These are phyloP conservation scores for Echeneis naucrates DNA, from an alignment of 2,797 vertebrate genomes.

Conservation along the genomic window DNA sequence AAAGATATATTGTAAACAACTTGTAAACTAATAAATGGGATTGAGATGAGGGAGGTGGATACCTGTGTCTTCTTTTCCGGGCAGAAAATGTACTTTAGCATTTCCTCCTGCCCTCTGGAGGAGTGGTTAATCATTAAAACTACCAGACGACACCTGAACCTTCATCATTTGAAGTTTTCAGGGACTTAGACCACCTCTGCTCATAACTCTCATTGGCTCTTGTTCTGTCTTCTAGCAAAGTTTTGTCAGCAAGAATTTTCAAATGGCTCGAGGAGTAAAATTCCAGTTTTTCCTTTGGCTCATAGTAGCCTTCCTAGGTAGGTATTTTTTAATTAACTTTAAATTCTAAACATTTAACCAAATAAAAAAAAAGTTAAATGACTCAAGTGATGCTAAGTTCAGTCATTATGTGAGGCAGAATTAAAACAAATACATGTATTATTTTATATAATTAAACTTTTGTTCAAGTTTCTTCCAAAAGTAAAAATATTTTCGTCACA, in stretches of 20 bases:
- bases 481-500: neutral
- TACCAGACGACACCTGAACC: slow-evolving; percentile 5
- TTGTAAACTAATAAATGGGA: too few relatives aligned
- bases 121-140: slow-evolving; percentile 69
- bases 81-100: slow-evolving; percentile 12
- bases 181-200: neutral
- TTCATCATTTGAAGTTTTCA: slow-evolving; percentile 11
- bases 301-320: slow-evolving; percentile 45
- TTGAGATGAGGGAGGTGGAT: neutral
- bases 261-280: slow-evolving; percentile 51
- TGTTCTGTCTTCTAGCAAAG: neutral
- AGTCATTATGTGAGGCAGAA: neutral
- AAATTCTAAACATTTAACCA: neutral
- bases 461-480: neutral
- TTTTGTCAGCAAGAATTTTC: neutral
- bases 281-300: slow-evolving; percentile 36
- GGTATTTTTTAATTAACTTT: slow-evolving; percentile 24
- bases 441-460: too few relatives aligned
- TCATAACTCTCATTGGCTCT: neutral
- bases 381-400: too few relatives aligned
- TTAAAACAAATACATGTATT: neutral
- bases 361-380: too few relatives aligned
- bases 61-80: slow-evolving; percentile 4
- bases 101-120: slow-evolving; percentile 27
- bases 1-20: too few relatives aligned